A percentile compares a stretch with the other conserved stretches of the same genome.
Evolutionary conservation across 2,113 vertebrate genomes (phyloP).

Genomic region (Poeciliopsis retropinna): DNA sequence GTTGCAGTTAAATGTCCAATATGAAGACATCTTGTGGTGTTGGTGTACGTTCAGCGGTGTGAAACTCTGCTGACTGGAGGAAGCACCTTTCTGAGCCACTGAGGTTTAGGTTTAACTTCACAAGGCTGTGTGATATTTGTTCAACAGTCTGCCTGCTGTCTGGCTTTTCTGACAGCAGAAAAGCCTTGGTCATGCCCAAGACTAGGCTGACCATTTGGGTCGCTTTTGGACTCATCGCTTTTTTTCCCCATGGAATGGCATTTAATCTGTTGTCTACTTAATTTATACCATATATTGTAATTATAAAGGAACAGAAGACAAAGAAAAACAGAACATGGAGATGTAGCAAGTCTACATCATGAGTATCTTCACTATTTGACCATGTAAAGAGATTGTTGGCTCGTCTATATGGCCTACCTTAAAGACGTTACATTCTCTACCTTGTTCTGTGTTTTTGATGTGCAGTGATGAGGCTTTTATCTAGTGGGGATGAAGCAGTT

Average conservation of each 20-base stretch:
- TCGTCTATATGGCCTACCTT: too few species aligned
- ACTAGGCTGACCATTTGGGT: neutral
- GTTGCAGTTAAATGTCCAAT: too few species aligned
- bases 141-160: conserved; percentile 17
- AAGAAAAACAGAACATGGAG: too few species aligned
- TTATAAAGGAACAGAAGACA: neutral
- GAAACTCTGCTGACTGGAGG: conserved; percentile 6
- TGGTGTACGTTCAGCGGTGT: neutral
- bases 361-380: neutral
- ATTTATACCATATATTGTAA: neutral
- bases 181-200: too few species aligned
- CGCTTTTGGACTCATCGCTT: neutral
- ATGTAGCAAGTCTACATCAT: neutral
- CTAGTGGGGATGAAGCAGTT: neutral
- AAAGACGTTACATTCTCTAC: too few species aligned
- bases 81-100: conserved; percentile 20
- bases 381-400: neutral
- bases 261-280: too few species aligned
- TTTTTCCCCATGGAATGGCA: neutral
- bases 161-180: neutral
- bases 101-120: conserved; percentile 53
- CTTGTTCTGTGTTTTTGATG: neutral
- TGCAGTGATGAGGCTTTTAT: too few species aligned
- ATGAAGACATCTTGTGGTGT: neutral
- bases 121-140: conserved; percentile 48